phyloP scores from a whole-genome alignment of 2,888 invertebrate species.

The Capitulum mitella region DNA sequence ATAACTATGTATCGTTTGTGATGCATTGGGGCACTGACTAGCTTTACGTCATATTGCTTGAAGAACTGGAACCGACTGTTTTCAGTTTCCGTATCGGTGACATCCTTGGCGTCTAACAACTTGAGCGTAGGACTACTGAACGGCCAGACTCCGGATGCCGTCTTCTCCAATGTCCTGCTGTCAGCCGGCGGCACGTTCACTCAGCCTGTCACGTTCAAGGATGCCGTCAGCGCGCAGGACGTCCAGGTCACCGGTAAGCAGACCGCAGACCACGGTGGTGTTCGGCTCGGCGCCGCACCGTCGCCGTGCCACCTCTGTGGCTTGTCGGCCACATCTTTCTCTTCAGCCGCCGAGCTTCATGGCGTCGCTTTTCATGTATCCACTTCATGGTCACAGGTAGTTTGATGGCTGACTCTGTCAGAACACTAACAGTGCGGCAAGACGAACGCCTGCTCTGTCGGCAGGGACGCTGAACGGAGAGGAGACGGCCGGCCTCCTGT shows the following conservation, averaged over 20 bases:
- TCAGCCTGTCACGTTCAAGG: background rate
- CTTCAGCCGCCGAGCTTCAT: no score
- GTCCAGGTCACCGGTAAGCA: background rate
- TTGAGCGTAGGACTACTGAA: background rate
- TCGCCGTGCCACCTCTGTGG: no score
- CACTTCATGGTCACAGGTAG: background rate
- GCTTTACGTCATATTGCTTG: no score
- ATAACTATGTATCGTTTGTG: no score
- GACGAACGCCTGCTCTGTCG: background rate
- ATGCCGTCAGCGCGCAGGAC: background rate
- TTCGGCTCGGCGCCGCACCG: no score
- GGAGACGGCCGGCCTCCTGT: background rate
- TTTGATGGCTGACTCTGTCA: no score
- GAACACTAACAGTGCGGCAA: no score
- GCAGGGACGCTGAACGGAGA: background rate
- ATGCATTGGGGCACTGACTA: no score
- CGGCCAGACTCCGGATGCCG: background rate
- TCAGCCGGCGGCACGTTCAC: background rate
- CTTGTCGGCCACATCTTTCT: no score
- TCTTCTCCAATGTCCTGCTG: background rate
- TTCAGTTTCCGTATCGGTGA: background rate
- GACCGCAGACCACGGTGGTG: no score
- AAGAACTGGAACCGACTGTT: background rate
- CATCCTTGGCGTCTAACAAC: background rate
- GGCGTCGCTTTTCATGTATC: no score